Percentiles rank a stretch among this genome's conserved stretches.
Evolutionary conservation across 2,113 vertebrate species (phyloP).

Genomic region (Vireo altiloquus): DNA sequence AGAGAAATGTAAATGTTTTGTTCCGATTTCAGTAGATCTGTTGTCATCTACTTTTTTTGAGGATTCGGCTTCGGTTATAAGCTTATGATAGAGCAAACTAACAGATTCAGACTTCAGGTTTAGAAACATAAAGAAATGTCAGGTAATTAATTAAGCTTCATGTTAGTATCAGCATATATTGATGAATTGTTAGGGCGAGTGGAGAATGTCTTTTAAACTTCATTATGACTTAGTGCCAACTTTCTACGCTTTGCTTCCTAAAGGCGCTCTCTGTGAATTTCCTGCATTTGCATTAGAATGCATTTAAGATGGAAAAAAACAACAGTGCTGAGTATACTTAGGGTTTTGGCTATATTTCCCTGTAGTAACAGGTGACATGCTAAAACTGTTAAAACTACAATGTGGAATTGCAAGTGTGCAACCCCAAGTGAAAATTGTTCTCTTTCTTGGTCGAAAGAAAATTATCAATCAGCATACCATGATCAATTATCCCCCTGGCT

Average conservation of each 20-base stretch:
- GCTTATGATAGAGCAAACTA: conserved; percentile 34
- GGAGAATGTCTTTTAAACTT: conserved; percentile 66
- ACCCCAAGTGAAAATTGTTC: conserved; percentile 72
- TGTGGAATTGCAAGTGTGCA: conserved; percentile 71
- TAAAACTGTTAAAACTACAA: conserved; percentile 64
- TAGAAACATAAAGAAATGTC: conserved; percentile 13
- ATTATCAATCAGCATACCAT: conserved; percentile 74
- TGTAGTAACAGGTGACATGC: conserved; percentile 78
- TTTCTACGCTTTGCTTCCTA: conserved; percentile 70
- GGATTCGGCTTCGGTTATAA: not conserved
- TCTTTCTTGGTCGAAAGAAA: conserved; percentile 74
- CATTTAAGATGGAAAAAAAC: conserved; percentile 68
- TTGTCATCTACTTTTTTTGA: conserved; percentile 31
- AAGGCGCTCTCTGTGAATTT: conserved; percentile 62
- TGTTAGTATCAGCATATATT: conserved; percentile 31
- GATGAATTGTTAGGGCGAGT: conserved; percentile 6
- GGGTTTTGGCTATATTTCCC: conserved; percentile 64
- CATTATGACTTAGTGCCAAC: conserved; percentile 65
- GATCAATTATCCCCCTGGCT: conserved; percentile 74
- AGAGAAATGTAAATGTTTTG: conserved; percentile 3
- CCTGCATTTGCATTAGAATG: conserved; percentile 76
- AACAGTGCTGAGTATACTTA: conserved; percentile 55
- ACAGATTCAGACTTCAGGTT: conserved; percentile 33
- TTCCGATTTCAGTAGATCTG: conserved; percentile 24
- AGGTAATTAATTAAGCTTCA: conserved; percentile 46